Percentiles rank a stretch among this genome's conserved stretches.
Conservation (phyloP, 1,140 invertebrate species). For the Ruditapes philippinarum region DNA sequence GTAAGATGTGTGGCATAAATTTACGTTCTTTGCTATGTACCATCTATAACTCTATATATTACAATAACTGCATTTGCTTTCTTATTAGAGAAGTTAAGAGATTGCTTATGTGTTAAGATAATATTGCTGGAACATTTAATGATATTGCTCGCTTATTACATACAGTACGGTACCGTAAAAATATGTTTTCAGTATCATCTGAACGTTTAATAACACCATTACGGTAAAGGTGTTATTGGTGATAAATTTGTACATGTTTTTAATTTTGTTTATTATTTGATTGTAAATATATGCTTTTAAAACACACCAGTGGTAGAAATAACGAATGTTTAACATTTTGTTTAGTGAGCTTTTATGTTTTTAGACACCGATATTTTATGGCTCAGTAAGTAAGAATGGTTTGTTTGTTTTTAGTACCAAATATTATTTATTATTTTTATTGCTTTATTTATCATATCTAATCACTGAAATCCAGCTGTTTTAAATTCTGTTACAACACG, state of each 20-base stretch:
- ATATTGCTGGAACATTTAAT: too few species aligned
- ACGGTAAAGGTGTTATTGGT: neutral
- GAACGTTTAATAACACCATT: too few species aligned
- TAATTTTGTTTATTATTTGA: neutral
- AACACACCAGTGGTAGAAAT: neutral
- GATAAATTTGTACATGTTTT: neutral
- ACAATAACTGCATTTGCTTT: too few species aligned
- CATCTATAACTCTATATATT: too few species aligned
- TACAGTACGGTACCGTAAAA: too few species aligned
- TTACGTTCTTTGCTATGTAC: too few species aligned
- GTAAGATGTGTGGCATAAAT: too few species aligned
- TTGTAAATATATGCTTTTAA: slow-evolving; percentile 1
- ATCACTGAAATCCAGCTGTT: slow-evolving; percentile 10
- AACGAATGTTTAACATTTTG: neutral
- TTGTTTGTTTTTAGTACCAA: slow-evolving; percentile 2
- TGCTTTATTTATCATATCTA: neutral
- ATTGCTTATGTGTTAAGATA: too few species aligned
- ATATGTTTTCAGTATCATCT: too few species aligned
- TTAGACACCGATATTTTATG: slow-evolving; percentile 8
- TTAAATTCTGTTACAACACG: neutral
- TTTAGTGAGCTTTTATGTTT: neutral
- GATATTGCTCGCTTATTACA: too few species aligned
- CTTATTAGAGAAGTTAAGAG: too few species aligned
- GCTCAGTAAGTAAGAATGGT: neutral
- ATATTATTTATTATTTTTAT: slow-evolving; percentile 42